These are phyloP conservation scores for Apocheima hispidaria DNA, from an alignment of 2,888 invertebrate species.

Conservation along the genomic window DNA sequence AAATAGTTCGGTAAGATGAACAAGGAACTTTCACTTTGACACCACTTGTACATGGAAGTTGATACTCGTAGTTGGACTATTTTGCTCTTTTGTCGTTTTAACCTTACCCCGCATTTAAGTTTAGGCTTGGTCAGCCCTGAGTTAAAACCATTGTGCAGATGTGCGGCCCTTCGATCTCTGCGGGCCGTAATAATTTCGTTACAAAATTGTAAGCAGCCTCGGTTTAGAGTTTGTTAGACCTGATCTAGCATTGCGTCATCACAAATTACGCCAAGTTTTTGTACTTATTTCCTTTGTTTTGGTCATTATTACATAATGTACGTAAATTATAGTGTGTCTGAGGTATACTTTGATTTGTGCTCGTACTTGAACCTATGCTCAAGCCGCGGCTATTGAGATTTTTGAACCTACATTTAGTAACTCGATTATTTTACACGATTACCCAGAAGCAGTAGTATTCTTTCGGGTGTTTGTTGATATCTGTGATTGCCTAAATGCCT, in stretches of 20 bases:
- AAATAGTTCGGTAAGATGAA: no score
- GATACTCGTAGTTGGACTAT: no score
- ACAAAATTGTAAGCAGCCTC: background rate
- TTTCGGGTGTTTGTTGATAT: no score
- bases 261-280: slow-evolving; percentile 14
- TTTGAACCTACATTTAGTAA: background rate
- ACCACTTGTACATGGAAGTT: no score
- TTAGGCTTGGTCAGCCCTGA: background rate
- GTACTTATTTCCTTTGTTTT: slow-evolving; percentile 16
- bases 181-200: background rate
- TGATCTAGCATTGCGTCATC: slow-evolving; percentile 10
- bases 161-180: no score
- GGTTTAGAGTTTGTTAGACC: background rate
- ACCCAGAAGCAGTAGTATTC: no score
- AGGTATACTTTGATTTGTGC: background rate
- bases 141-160: background rate
- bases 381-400: background rate
- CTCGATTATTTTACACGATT: no score
- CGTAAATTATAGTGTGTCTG: slow-evolving; percentile 5
- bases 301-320: slow-evolving; percentile 15
- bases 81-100: no score
- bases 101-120: no score
- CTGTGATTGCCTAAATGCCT: no score
- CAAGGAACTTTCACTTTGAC: no score
- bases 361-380: background rate